phyloP scores from a whole-genome alignment of 2,888 invertebrate genomes.

The Iphiclides podalirius region DNA sequence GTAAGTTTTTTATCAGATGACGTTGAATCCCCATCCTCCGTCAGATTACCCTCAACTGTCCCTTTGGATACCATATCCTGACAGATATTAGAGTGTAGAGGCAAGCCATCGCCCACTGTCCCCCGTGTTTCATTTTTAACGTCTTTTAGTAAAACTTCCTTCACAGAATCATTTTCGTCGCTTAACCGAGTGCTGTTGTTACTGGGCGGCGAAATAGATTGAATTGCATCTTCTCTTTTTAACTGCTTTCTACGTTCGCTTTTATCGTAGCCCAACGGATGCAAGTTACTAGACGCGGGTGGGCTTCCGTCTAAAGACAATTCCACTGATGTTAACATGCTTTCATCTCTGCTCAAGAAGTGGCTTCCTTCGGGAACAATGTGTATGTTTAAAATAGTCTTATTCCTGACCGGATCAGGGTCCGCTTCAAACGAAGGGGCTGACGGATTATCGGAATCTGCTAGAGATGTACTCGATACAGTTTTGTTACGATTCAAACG shows the following conservation, averaged over 20 bases:
- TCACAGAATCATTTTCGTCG: slow-evolving; percentile 62
- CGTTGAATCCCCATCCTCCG: not conserved
- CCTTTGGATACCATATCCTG: not conserved
- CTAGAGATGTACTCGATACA: slow-evolving; percentile 54
- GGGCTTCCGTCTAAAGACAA: slow-evolving; percentile 67
- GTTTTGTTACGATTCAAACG: slow-evolving; percentile 66
- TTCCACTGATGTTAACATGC: slow-evolving; percentile 64
- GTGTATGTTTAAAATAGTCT: slow-evolving; percentile 70
- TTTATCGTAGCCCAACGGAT: slow-evolving; percentile 64
- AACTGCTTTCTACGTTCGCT: slow-evolving; percentile 68
- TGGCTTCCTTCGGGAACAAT: slow-evolving; percentile 65
- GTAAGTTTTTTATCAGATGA: slow-evolving; percentile 10
- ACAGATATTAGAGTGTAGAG: not conserved
- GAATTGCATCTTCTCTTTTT: slow-evolving; percentile 75
- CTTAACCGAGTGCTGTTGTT: slow-evolving; percentile 67
- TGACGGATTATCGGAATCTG: slow-evolving; percentile 56
- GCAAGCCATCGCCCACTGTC: slow-evolving; percentile 1
- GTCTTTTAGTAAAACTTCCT: slow-evolving; percentile 30
- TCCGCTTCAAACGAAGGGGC: slow-evolving; percentile 55
- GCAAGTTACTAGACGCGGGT: slow-evolving; percentile 62
- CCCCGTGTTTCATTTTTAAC: slow-evolving; percentile 27
- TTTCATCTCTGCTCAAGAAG: slow-evolving; percentile 67
- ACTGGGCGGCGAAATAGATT: slow-evolving; percentile 70
- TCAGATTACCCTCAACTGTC: not conserved
- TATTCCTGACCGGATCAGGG: slow-evolving; percentile 50